phyloP scores from a whole-genome alignment of 2,797 vertebrate species.

The Graptemys geographica region DNA sequence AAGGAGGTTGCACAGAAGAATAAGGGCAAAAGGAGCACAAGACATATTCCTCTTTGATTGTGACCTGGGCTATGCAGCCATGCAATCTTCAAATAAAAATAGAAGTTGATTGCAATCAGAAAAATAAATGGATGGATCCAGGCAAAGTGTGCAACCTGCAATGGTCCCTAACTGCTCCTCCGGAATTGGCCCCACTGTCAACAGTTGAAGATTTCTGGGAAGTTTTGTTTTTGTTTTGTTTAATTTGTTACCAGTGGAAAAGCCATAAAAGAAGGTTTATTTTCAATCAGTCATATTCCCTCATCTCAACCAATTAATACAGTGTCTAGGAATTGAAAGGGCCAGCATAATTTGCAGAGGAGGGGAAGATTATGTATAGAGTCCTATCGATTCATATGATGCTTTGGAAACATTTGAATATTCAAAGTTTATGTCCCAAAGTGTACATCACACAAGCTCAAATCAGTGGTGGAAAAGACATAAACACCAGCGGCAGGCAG shows the following conservation, averaged over 20 bases:
- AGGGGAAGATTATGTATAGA: neutral
- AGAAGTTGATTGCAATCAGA: too few relatives aligned
- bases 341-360: neutral
- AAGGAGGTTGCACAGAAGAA: neutral
- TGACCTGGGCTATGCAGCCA: too few relatives aligned
- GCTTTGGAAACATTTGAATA: neutral
- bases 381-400: neutral
- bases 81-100: too few relatives aligned
- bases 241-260: neutral
- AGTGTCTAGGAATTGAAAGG: neutral
- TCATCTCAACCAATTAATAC: neutral
- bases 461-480: fast-evolving
- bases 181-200: neutral
- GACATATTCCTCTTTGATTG: neutral
- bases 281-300: neutral
- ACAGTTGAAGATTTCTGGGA: neutral
- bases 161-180: neutral
- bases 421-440: neutral
- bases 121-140: too few relatives aligned
- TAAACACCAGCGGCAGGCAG: neutral
- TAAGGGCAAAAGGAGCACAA: neutral
- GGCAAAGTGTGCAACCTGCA: neutral
- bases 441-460: neutral
- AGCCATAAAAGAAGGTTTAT: neutral
- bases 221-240: neutral